phyloP scores from a whole-genome alignment of 2,888 invertebrate genomes.

The Rambutsinella grinnellia region DNA sequence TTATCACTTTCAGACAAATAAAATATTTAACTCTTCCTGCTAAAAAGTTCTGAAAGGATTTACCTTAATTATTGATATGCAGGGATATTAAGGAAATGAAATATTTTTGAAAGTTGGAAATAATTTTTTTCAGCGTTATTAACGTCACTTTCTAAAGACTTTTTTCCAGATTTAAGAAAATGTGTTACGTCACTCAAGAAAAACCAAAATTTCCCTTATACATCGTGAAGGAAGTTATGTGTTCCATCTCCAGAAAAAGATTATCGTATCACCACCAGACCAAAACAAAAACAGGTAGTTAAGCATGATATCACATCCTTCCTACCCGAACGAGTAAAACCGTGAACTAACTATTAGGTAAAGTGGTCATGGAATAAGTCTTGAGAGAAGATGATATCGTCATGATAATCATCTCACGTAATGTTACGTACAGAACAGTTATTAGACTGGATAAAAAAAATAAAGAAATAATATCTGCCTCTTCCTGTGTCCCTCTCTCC shows the following conservation, averaged over 20 bases:
- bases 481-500: constrained; percentile 32
- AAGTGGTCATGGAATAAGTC: constrained; percentile 10
- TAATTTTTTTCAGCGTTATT: no score
- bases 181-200: no score
- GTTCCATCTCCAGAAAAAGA: constrained; percentile 17
- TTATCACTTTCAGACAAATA: not conserved
- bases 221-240: no score
- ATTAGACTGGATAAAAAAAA: constrained; percentile 27
- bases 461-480: constrained; percentile 48
- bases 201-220: no score
- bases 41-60: no score
- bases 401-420: constrained; percentile 23
- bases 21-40: not conserved
- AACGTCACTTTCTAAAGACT: no score
- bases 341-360: not conserved
- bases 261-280: constrained; percentile 27
- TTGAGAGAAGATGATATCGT: constrained; percentile 1
- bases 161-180: no score
- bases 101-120: no score
- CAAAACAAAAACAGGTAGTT: constrained; percentile 46
- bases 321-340: not conserved
- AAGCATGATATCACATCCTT: constrained; percentile 16
- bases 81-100: no score
- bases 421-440: constrained; percentile 41
- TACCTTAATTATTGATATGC: no score